Conservation (phyloP, 1,140 invertebrate species). For the Neodiprion virginianus region DNA sequence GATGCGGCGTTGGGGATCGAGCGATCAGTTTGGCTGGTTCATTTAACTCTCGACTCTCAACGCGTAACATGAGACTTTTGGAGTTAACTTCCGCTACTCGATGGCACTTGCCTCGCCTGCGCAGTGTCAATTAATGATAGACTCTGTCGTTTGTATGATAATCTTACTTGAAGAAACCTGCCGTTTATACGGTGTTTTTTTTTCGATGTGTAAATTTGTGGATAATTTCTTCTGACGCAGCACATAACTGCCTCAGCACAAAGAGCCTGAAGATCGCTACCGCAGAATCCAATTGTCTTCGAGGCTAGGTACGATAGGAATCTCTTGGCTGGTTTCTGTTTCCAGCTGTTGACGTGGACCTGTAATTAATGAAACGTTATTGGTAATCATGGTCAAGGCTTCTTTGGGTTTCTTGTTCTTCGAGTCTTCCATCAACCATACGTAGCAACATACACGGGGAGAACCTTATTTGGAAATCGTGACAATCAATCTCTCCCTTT, state of each 20-base stretch:
- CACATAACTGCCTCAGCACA: conserved; percentile 1
- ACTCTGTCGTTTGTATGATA: background rate
- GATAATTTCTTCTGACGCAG: conserved; percentile 4
- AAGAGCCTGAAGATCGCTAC: conserved; percentile 15
- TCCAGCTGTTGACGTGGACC: conserved; percentile 18
- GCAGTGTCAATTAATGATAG: background rate
- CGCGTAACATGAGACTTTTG: background rate
- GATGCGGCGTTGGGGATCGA: background rate
- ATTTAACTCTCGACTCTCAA: too few species aligned
- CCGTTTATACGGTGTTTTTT: background rate
- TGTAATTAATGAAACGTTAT: conserved; percentile 28
- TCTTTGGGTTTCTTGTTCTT: background rate
- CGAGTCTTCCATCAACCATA: background rate
- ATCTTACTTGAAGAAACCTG: background rate
- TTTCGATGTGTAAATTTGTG: background rate
- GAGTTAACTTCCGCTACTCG: background rate
- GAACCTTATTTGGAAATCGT: background rate
- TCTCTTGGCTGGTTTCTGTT: background rate
- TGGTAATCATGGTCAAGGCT: background rate
- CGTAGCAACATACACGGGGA: background rate
- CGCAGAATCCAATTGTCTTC: conserved; percentile 37
- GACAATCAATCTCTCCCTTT: too few species aligned
- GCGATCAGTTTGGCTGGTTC: background rate
- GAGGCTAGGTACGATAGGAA: conserved; percentile 17
- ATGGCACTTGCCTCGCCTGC: background rate